phyloP scores from a whole-genome alignment of 2,888 invertebrate species.

The Podabrus alpinus region DNA sequence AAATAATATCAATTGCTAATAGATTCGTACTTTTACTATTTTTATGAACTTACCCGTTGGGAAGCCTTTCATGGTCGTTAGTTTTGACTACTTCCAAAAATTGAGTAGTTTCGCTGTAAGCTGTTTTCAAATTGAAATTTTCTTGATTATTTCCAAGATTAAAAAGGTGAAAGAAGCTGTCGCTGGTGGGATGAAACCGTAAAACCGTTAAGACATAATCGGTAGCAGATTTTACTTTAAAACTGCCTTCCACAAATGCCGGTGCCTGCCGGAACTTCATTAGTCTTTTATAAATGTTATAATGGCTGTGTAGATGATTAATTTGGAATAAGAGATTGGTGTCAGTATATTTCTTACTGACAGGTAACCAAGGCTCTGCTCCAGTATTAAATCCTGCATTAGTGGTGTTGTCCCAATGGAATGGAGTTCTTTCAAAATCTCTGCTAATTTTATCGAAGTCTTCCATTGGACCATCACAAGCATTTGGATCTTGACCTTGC shows the following conservation, averaged over 20 bases:
- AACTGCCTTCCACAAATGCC: neutral
- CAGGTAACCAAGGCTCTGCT: slow-evolving; percentile 70
- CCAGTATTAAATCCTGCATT: slow-evolving; percentile 62
- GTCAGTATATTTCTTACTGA: slow-evolving; percentile 63
- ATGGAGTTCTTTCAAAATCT: slow-evolving; percentile 80
- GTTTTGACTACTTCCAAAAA: slow-evolving; percentile 14
- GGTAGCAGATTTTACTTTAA: neutral
- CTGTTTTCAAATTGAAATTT: slow-evolving; percentile 58
- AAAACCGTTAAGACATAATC: slow-evolving; percentile 30
- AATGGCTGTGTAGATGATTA: slow-evolving; percentile 59
- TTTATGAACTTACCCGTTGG: slow-evolving; percentile 19
- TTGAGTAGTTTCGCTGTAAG: slow-evolving; percentile 37
- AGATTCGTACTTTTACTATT: slow-evolving; percentile 23
- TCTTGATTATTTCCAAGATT: slow-evolving; percentile 58
- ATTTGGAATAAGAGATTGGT: slow-evolving; percentile 64
- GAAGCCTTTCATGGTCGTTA: neutral
- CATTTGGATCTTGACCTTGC: slow-evolving; percentile 62
- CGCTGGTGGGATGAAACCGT: slow-evolving; percentile 33
- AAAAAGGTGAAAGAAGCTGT: slow-evolving; percentile 37
- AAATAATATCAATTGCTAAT: slow-evolving; percentile 40
- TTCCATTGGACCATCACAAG: slow-evolving; percentile 61
- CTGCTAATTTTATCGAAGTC: slow-evolving; percentile 65
- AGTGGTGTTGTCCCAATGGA: slow-evolving; percentile 71
- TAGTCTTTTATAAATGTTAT: slow-evolving; percentile 59
- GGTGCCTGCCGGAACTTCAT: neutral